phyloP scores from a whole-genome alignment of 2,797 vertebrate genomes.

The Phalloptychus januarius region DNA sequence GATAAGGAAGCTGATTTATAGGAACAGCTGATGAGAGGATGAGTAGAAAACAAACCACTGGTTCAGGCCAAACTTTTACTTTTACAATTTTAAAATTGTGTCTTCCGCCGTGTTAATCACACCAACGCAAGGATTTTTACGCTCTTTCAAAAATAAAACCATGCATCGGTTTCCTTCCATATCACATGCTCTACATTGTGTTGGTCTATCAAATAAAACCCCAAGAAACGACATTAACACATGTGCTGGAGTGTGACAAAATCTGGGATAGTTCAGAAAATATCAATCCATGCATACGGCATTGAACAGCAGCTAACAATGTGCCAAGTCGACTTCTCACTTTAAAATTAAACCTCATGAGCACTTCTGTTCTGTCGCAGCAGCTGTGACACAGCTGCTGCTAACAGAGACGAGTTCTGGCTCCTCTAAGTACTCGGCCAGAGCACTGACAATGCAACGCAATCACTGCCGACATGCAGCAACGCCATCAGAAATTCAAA shows the following conservation, averaged over 20 bases:
- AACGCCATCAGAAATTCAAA: constrained; percentile 53
- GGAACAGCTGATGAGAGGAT: not conserved
- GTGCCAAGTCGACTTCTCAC: not conserved
- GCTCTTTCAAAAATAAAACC: not conserved
- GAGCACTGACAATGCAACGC: constrained; percentile 57
- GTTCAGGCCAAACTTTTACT: not conserved
- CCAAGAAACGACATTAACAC: not conserved
- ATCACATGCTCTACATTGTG: not conserved
- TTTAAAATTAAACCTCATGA: not conserved
- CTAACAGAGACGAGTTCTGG: constrained; percentile 12
- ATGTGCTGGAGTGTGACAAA: not conserved
- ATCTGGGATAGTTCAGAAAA: not conserved
- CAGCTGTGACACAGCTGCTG: constrained; percentile 3
- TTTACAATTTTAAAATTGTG: too few relatives aligned
- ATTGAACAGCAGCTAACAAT: not conserved
- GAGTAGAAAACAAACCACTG: not conserved
- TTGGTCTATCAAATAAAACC: not conserved
- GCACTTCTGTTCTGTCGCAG: not conserved
- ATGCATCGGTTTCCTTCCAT: not conserved
- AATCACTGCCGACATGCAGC: constrained; percentile 39
- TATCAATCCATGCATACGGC: not conserved
- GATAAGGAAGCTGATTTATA: not conserved
- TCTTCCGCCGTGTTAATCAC: not conserved
- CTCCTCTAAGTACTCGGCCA: constrained; percentile 13
- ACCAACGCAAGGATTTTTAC: not conserved